Evolutionary conservation across 2,797 vertebrate genomes (phyloP).

Genomic region (Catharus ustulatus): DNA sequence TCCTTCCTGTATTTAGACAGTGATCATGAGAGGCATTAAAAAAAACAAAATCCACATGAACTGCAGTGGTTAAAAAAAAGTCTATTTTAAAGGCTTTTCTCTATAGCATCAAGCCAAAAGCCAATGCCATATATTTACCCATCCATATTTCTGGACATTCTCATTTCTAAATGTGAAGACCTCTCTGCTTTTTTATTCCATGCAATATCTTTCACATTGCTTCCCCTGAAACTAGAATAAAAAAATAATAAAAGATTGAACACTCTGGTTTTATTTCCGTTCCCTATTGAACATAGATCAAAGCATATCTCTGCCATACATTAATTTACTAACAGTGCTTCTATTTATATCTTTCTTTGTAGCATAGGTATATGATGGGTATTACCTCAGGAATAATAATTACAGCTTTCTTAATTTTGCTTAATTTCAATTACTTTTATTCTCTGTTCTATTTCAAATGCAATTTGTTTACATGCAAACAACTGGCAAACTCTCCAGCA

Average conservation of each 20-base stretch:
- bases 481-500: background rate
- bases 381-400: background rate
- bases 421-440: background rate
- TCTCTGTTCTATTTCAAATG: background rate
- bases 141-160: background rate
- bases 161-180: background rate
- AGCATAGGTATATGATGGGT: background rate
- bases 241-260: background rate
- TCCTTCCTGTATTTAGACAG: background rate
- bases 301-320: background rate
- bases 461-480: conserved; percentile 21
- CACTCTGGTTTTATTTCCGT: background rate
- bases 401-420: background rate
- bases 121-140: background rate
- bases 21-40: background rate
- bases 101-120: background rate
- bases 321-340: background rate
- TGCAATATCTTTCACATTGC: background rate
- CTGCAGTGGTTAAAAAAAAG: background rate
- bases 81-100: background rate
- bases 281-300: background rate
- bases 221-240: background rate
- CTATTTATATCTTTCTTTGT: background rate
- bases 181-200: background rate
- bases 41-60: background rate